Base-by-base conservation (phyloP, 2,113 vertebrate species). In the Oreochromis spilurus region DNA sequence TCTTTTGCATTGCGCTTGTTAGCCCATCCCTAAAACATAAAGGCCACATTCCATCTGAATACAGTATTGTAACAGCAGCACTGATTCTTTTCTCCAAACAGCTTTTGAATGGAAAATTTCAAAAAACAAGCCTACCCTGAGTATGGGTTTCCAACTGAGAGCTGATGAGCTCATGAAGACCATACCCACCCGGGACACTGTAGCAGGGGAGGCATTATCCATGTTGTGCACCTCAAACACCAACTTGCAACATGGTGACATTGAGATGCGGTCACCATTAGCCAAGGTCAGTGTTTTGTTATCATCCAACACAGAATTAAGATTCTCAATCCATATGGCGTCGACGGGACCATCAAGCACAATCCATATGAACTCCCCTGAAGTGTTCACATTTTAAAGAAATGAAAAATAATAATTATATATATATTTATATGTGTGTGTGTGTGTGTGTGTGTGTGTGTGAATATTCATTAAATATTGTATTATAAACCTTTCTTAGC, bases 131-230 rank as follows among this genome's bases (percentile, higher is more conserved):
- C 94, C 79, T 95, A 98, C 98, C 97, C 98, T 96, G 86, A 98
- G 97, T 82, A 98, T 96, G 67, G 97, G 97, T 54, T 93, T 96
- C 97, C 98, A 98, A 50, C 12, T 97, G 7, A 98, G 96, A 83
- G 97, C 85, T 7, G 97, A 98, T 24, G 98, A 98, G 87, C 98
- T 98, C 97, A 98, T 98, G 88, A 98, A 98, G 54, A 98, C 97
- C 97, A 98, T 98, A 5, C 98, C 98, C 82, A 97, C 97, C 48
- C 98, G 97, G 48, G 98, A 98, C 84, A 98, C 98, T 0, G 98
- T 98, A 54, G 97, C 98, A 5, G 98, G 98, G 40, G 98, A 98
- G 34, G 97, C 97, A 8, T 98, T 98, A 92, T 98, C 98, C 88
- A 98, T 98, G 86, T 97, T 98, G 94, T 98, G 97, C 84, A 97